phyloP scores from a whole-genome alignment of 1,140 invertebrate species.

The Pissodes strobi region DNA sequence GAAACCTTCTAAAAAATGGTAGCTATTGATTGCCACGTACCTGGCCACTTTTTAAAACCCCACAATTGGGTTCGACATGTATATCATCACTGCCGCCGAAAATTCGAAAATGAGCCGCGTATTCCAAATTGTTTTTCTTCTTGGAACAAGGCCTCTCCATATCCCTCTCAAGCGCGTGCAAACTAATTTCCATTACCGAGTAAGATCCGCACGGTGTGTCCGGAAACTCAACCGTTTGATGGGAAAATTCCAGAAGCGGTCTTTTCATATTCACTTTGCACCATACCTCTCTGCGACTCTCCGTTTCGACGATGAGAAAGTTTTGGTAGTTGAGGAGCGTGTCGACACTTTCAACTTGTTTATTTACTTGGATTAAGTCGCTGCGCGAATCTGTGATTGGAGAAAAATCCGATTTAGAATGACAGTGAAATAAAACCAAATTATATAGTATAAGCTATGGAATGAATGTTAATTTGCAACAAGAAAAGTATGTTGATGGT shows the following conservation, averaged over 20 bases:
- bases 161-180: conserved; percentile 18
- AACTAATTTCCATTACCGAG: conserved; percentile 34
- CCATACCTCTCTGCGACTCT: conserved; percentile 26
- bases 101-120: conserved; percentile 39
- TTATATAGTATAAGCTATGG: no score
- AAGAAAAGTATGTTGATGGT: no score
- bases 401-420: not conserved
- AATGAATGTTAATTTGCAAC: no score
- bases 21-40: no score
- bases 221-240: conserved; percentile 42
- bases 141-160: conserved; percentile 10
- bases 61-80: conserved; percentile 42
- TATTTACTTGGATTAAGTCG: no score
- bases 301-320: conserved; percentile 23
- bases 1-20: no score
- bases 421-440: not conserved
- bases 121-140: conserved; percentile 6
- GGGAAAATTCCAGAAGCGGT: conserved; percentile 33
- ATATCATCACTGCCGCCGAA: conserved; percentile 37
- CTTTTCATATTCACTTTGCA: conserved; percentile 15
- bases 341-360: not conserved
- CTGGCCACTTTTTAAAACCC: conserved; percentile 31
- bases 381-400: not conserved
- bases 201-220: conserved; percentile 47
- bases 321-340: conserved; percentile 8